These are phyloP conservation scores for Troides helena DNA, from an alignment of 2,888 invertebrate species.

Conservation along the genomic window DNA sequence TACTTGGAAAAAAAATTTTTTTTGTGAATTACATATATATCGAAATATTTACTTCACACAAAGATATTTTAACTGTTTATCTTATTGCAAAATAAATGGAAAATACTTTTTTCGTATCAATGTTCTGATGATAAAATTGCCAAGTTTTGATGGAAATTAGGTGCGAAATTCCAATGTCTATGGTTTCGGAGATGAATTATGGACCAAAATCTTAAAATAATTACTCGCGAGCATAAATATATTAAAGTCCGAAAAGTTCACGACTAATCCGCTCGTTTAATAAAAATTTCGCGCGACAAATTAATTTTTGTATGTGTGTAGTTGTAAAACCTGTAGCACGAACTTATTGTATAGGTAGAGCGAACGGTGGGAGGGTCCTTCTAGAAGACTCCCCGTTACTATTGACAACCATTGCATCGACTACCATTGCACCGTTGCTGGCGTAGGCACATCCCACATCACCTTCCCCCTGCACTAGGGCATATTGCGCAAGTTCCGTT, in stretches of 20 bases:
- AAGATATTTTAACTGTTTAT: too few relatives aligned
- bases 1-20: too few relatives aligned
- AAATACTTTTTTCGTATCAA: too few relatives aligned
- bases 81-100: too few relatives aligned
- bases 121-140: too few relatives aligned
- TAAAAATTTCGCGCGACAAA: neutral
- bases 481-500: slow-evolving; percentile 25
- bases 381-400: slow-evolving; percentile 10
- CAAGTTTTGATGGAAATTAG: too few relatives aligned
- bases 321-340: neutral
- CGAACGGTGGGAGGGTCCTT: slow-evolving; percentile 1
- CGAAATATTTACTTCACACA: too few relatives aligned
- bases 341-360: neutral
- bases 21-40: too few relatives aligned
- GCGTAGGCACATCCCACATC: slow-evolving; percentile 20
- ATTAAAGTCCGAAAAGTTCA: neutral
- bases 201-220: neutral
- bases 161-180: too few relatives aligned
- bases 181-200: neutral
- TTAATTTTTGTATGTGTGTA: neutral
- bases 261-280: neutral
- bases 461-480: slow-evolving; percentile 17
- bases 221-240: neutral
- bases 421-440: slow-evolving; percentile 17
- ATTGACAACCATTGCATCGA: slow-evolving; percentile 13